Base-by-base conservation (phyloP, 2,888 invertebrate genomes). In the Graphium colonna region DNA sequence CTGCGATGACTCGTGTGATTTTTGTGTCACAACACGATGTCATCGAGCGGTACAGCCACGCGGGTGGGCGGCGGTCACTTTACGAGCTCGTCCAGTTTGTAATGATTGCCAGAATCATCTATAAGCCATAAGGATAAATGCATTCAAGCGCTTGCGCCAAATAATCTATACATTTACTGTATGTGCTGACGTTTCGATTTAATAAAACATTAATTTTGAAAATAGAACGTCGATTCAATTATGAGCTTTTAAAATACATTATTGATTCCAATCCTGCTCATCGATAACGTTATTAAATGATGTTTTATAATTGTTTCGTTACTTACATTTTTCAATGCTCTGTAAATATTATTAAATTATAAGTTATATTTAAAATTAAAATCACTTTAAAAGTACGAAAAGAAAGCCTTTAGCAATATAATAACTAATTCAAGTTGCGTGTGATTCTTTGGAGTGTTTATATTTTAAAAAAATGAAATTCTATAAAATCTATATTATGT, bases 1-100 rank as follows among this genome's bases (percentile, higher is more conserved):
- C 77, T 79, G 79, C 76, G 75, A 80, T 77, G 79, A 79, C 75
- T 82, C 68, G 72, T 64, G 71, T 75, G 75, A 73, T 68, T 71
- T 69, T 69, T 59, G 64, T 67, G 73, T 71, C 69, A 73, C 63
- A 67, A 60, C 41, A 60, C 28, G 42, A 57, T 59, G 42, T 50
- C 36, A 40, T 49, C 38, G 12, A n/a, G 21, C 17, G n/a, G 13
- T 10, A 7, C 28, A 3, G 15, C 67, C 59, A 61, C 63, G 75
- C 72, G 83, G 84, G 85, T 82, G 82, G 85, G 63, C 81, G 63
- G 16, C 18, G 17, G 33, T 33, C 38, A 42, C 18, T 49, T 53
- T 54, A 44, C 50, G 41, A 45, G 33, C 43, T 44, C 41, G 33
- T 43, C 48, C 31, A 48, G 40, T 49, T 33, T 15, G 44, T n/a